Base-by-base conservation (phyloP, 2,113 vertebrate species). In the Heteronetta atricapilla region DNA sequence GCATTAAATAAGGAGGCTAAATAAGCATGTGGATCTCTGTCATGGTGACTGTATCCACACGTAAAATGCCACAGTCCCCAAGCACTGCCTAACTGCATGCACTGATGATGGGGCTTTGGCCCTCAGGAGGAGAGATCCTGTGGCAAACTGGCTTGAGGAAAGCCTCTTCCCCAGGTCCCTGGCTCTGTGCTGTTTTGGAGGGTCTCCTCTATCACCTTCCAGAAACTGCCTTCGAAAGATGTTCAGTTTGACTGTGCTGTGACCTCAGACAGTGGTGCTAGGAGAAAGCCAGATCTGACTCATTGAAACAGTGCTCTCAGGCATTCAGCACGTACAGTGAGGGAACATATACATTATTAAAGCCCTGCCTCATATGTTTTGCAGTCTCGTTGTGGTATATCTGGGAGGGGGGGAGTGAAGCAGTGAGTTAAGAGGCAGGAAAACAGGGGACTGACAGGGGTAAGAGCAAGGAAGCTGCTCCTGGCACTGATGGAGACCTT, bases 221-320 rank as follows among this genome's bases (percentile, higher is more conserved):
- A 63, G 52, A 81, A 70, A 74, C 6, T 70, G 31, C 69, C 25
- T 94, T 84, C 69, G 81, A 77, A 95, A 59, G 38, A 13, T 23
- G 46, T 55, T 86, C 40, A 3, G 40, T 86, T 80, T 66, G 72
- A 25, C 50, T 73, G 55, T 75, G 36, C 77, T 68, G 62, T 34
- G 72, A 86, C 36, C 80, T 78, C 86, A 79, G 29, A 79, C 50
- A 63, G 53, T 9, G 13, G 52, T 38, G 56, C 66, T 28, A 52
- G 69, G 58, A 77, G 77, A 70, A 63, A 92, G 52, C 13, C 34
- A 64, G 56, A 63, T 83, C 17, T 75, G 46, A 26, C 40, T 90
- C 86, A 93, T 96, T 93, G 95, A 94, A 96, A 88, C 74, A 93
- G 60, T 0, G 44, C 82, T 90, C 36, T 95, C 36, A 48, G 95